Conservation (phyloP, 2,888 invertebrate species). For the Thecocarcelia acutangulata region DNA sequence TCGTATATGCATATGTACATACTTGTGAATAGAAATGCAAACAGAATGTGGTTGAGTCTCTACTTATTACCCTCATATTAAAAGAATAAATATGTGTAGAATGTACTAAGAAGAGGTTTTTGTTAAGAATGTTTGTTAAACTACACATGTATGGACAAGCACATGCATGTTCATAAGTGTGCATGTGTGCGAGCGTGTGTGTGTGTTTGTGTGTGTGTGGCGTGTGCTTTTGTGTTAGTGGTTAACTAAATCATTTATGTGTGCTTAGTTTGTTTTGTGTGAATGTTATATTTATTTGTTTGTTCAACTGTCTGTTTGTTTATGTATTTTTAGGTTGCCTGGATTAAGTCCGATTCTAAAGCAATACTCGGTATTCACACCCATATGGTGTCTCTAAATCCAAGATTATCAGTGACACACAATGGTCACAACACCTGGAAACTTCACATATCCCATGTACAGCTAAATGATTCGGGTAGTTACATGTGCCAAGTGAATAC, state of each 20-base stretch:
- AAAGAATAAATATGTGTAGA: slow-evolving; percentile 45
- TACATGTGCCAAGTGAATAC: slow-evolving; percentile 98
- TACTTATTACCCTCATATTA: slow-evolving; percentile 52
- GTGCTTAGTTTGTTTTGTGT: slow-evolving; percentile 46
- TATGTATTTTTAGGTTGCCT: slow-evolving; percentile 88
- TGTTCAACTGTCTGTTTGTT: slow-evolving; percentile 17
- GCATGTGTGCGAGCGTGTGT: slow-evolving; percentile 12
- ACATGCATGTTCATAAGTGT: neutral
- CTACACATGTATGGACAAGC: neutral
- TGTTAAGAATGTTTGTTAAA: slow-evolving; percentile 11
- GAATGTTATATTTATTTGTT: slow-evolving; percentile 33
- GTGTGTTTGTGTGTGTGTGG: neutral
- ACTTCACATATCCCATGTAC: slow-evolving; percentile 93
- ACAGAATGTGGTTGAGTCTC: slow-evolving; percentile 49
- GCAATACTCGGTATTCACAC: slow-evolving; percentile 94
- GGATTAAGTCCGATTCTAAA: slow-evolving; percentile 95
- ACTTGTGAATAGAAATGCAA: slow-evolving; percentile 13
- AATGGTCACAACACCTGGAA: slow-evolving; percentile 97
- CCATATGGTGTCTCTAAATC: slow-evolving; percentile 93
- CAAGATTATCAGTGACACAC: slow-evolving; percentile 92
- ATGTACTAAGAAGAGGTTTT: slow-evolving; percentile 39
- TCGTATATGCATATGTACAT: neutral
- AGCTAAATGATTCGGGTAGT: slow-evolving; percentile 94
- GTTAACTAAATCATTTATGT: slow-evolving; percentile 39
- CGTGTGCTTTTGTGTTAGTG: slow-evolving; percentile 36